Percentiles rank a stretch among this genome's conserved stretches.
Conservation (phyloP, 2,888 invertebrate genomes). For the Hydrotaea cyrtoneurina region DNA sequence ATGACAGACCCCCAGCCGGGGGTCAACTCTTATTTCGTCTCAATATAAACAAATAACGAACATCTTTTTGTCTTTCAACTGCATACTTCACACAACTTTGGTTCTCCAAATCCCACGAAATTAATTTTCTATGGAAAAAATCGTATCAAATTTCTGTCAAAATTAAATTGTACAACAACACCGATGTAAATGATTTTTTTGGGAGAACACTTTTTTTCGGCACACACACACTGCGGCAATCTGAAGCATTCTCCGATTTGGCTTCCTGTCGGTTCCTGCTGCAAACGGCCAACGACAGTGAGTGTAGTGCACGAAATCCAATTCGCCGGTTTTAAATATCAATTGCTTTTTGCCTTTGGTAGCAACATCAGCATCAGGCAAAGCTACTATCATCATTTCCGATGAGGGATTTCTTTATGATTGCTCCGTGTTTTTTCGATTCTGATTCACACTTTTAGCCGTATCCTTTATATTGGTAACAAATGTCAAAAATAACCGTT, state of each 20-base stretch:
- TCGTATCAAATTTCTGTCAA: too few species aligned
- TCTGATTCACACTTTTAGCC: constrained; percentile 27
- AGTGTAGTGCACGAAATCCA: background rate
- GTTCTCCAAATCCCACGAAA: too few species aligned
- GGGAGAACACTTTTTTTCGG: too few species aligned
- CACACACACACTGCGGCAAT: too few species aligned
- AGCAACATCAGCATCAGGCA: background rate
- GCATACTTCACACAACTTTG: too few species aligned
- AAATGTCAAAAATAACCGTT: constrained; percentile 21
- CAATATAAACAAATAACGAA: too few species aligned
- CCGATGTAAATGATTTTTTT: too few species aligned
- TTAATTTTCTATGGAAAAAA: too few species aligned
- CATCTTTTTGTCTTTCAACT: too few species aligned
- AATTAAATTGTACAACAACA: too few species aligned
- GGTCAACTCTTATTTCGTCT: too few species aligned
- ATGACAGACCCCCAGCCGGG: too few species aligned
- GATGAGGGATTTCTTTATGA: constrained; percentile 27
- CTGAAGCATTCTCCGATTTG: background rate
- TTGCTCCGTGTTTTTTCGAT: background rate
- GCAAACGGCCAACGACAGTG: background rate
- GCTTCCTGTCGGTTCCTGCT: background rate
- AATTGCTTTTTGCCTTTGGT: constrained; percentile 30
- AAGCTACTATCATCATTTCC: constrained; percentile 31
- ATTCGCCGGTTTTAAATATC: constrained; percentile 43
- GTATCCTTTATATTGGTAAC: constrained; percentile 20